phyloP scores from a whole-genome alignment of 2,888 invertebrate genomes.

The Megastigmus dorsalis region DNA sequence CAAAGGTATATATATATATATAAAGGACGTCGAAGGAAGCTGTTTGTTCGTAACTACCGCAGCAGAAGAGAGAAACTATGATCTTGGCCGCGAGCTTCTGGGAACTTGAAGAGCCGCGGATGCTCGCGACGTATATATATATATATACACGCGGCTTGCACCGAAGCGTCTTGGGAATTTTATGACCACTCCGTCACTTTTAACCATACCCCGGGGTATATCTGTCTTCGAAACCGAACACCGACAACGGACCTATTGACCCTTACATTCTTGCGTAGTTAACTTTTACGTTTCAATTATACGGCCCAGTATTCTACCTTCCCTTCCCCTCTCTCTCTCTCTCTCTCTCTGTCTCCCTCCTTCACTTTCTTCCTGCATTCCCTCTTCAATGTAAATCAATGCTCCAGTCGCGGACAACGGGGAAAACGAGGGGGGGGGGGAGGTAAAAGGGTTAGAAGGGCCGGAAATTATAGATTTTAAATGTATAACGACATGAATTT shows the following conservation, averaged over 20 bases:
- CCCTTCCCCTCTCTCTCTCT: background rate
- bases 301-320: conserved; percentile 30
- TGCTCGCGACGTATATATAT: background rate
- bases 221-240: conserved; percentile 58
- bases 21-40: conserved; percentile 14
- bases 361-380: background rate
- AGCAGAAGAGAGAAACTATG: conserved; percentile 17
- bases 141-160: background rate
- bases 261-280: conserved; percentile 51
- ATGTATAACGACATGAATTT: conserved; percentile 4
- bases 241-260: conserved; percentile 49
- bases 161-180: conserved; percentile 53
- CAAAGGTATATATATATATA: background rate
- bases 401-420: background rate
- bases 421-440: too few species aligned
- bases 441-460: too few species aligned
- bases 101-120: conserved; percentile 46
- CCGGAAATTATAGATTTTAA: conserved; percentile 24
- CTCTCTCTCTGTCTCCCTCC: background rate
- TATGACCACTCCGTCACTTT: conserved; percentile 61
- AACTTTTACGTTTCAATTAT: conserved; percentile 67
- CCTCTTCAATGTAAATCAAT: conserved; percentile 32
- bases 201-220: conserved; percentile 57
- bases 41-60: conserved; percentile 39
- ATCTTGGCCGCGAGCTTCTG: conserved; percentile 53